Evolutionary conservation across 1,140 invertebrate genomes (phyloP), one percentile per base, ranked within the genome.

Genomic region (Macrocentrus cingulum): DNA sequence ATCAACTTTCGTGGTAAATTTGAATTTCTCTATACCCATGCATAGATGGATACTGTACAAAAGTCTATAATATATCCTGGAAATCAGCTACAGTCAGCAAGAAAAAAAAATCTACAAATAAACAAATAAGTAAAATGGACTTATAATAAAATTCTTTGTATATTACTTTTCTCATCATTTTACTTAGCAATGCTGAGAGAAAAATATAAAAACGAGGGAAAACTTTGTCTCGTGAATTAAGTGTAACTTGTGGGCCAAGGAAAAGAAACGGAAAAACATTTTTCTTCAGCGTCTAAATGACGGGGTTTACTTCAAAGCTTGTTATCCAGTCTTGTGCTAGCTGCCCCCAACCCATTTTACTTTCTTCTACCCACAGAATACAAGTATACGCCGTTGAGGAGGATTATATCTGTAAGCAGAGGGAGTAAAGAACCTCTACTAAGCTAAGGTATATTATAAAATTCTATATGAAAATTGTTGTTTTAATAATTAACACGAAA

Each of bases 241-340:
- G 66, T 66, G 63, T 67, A 66, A 66, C 61, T 64, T 60, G 16
- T 56, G 39, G 41, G 52, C 32, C 52, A 51, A 61, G 32, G 44
- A 49, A 49, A 52, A 55, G 57, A 51, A 66, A 62, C 65, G 64
- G 63, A 64, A 66, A 70, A 70, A 70, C 62, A 66, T 66, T 70
- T 70, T 69, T 67, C 62, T 63, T 61, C 29, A 62, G 58, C 60
- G 57, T 68, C 68, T 66, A 64, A 70, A 66, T 66, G 65, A 63
- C 59, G 62, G 61, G n/a, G 55, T 58, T 64, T 67, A 66, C 68
- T 68, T 70, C 64, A 70, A 68, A 70, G 68, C 63, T 65, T 65
- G 68, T 66, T 70, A 66, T 66, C 59, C 61, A 49, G 57, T 39
- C 62, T 62, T 61, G 54, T 63, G 58, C 64, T 62, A 44, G 54